phyloP scores from a whole-genome alignment of 2,113 vertebrate genomes.

The Etheostoma cragini region DNA sequence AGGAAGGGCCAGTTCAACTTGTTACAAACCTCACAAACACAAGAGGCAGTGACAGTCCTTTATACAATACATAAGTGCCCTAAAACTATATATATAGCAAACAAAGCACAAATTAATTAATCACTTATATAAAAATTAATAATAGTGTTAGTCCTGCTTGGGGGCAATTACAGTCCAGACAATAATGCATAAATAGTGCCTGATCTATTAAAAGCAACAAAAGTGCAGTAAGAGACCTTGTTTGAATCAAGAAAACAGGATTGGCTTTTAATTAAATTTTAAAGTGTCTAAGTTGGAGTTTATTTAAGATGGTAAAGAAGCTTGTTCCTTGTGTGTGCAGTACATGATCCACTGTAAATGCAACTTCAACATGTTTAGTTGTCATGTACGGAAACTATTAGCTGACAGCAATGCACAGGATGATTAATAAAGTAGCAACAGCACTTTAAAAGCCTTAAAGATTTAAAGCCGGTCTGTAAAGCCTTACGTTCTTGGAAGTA shows the following conservation, averaged over 20 bases:
- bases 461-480: slow-evolving; percentile 9
- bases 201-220: slow-evolving; percentile 5
- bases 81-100: not conserved
- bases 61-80: not conserved
- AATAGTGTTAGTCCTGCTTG: not conserved
- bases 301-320: not conserved
- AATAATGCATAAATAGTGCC: not conserved
- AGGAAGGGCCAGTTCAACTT: slow-evolving; percentile 4
- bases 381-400: not conserved
- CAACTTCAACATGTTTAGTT: not conserved
- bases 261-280: not conserved
- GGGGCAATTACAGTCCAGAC: not conserved
- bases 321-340: not conserved
- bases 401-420: slow-evolving; percentile 14
- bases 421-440: slow-evolving; percentile 53
- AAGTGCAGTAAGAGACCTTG: not conserved
- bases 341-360: not conserved
- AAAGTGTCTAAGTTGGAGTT: not conserved
- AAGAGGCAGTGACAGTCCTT: slow-evolving; percentile 4
- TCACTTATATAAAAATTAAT: not conserved
- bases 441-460: slow-evolving; percentile 4
- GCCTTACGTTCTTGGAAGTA: slow-evolving; percentile 95
- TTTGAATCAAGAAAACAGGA: not conserved
- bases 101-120: not conserved
- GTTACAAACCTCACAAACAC: slow-evolving; percentile 7